A percentile compares a stretch with the other conserved stretches of the same genome.
Evolutionary conservation across 2,113 vertebrate species (phyloP).

Genomic region (Odontesthes bonariensis): DNA sequence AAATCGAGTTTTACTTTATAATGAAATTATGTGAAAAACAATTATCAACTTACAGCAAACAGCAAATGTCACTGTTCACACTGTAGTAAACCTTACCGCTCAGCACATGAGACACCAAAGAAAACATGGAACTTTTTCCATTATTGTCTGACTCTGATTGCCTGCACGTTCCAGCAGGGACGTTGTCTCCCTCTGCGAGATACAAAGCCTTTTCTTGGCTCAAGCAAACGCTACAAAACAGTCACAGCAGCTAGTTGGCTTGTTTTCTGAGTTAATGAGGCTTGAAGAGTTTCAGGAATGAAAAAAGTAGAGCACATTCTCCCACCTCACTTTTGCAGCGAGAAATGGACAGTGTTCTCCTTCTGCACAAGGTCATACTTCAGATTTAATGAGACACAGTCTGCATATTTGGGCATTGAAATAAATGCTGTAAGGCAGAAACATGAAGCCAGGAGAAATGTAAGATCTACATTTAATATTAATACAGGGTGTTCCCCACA

Average conservation of each 20-base stretch:
- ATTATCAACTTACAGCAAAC: not conserved
- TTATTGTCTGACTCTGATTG: conserved; percentile 34
- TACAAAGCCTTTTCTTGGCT: conserved; percentile 52
- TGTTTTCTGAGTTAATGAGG: conserved; percentile 71
- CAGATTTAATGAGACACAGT: conserved; percentile 50
- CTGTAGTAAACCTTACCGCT: conserved; percentile 25
- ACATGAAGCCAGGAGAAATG: conserved; percentile 46
- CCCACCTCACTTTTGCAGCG: conserved; percentile 39
- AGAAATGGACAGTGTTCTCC: conserved; percentile 48
- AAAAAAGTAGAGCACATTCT: conserved; percentile 61
- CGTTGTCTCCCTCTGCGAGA: conserved; percentile 32
- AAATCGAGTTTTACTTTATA: too few relatives aligned
- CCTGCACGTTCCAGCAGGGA: conserved; percentile 36
- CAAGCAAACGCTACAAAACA: conserved; percentile 48
- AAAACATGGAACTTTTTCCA: conserved; percentile 46
- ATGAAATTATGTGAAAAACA: not conserved
- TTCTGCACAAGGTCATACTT: conserved; percentile 49
- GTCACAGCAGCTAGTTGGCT: conserved; percentile 65
- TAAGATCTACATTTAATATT: conserved; percentile 59
- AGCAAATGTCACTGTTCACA: not conserved
- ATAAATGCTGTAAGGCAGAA: conserved; percentile 49
- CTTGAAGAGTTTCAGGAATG: conserved; percentile 67
- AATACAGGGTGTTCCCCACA: conserved; percentile 41
- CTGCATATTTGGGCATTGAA: conserved; percentile 37
- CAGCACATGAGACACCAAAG: conserved; percentile 35